These are phyloP conservation scores for Varecia variegata DNA, from an alignment of 2,797 vertebrate genomes.

Conservation along the genomic window DNA sequence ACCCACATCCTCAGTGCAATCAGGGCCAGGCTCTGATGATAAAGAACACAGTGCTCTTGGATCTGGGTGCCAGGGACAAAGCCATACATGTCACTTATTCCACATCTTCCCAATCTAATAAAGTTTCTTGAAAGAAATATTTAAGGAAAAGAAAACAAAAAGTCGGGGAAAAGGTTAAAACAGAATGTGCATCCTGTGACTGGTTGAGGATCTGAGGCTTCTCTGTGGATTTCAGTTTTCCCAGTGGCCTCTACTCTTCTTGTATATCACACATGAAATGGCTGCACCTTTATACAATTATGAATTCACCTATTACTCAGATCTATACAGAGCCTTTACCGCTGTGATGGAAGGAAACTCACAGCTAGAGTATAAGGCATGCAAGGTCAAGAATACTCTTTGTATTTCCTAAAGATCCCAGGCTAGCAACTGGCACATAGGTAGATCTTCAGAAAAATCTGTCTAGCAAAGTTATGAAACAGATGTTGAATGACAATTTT, in stretches of 20 bases:
- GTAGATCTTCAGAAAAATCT: not conserved
- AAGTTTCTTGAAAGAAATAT: not conserved
- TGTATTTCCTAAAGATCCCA: not conserved
- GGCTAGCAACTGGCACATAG: not conserved
- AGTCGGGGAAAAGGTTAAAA: not conserved
- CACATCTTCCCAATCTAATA: not conserved
- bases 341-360: not conserved
- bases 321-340: not conserved
- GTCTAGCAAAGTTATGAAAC: not conserved
- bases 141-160: not conserved
- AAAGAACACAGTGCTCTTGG: too few relatives aligned
- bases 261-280: not conserved
- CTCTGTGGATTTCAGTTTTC: not conserved
- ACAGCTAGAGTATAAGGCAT: not conserved
- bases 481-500: constrained; percentile 13
- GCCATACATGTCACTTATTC: not conserved
- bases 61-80: not conserved
- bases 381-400: not conserved
- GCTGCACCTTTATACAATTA: not conserved
- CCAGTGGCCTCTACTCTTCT: not conserved
- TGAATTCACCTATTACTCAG: not conserved
- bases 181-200: not conserved
- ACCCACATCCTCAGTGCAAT: not conserved
- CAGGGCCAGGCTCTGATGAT: not conserved
- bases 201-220: not conserved